Percentiles rank a stretch among this genome's conserved stretches.
Conservation (phyloP, 2,888 invertebrate species). For the Chaitophorus viminalis region DNA sequence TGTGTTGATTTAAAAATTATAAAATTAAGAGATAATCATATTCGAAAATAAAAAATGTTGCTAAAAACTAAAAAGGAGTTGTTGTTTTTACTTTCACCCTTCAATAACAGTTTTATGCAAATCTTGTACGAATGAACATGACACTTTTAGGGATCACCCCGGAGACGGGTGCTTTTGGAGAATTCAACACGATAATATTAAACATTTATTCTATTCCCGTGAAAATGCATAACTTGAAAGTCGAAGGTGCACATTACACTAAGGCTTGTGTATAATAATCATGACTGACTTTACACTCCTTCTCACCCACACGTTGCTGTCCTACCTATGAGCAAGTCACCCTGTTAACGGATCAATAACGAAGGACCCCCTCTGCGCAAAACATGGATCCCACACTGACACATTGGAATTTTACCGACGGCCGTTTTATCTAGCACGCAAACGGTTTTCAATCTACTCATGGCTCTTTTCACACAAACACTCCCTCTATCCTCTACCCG, state of each 20-base stretch:
- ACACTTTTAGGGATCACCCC: too few species aligned
- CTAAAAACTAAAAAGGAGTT: too few species aligned
- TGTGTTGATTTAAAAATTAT: too few species aligned
- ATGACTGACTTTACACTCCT: constrained; percentile 15
- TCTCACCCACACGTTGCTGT: not conserved
- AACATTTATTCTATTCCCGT: not conserved
- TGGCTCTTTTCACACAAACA: not conserved
- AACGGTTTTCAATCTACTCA: constrained; percentile 37
- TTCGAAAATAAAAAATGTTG: too few species aligned
- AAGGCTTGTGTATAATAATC: constrained; percentile 24
- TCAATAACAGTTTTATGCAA: too few species aligned
- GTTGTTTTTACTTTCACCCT: too few species aligned
- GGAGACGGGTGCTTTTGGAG: not conserved
- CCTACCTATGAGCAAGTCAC: constrained; percentile 16
- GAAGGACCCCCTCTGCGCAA: constrained; percentile 22
- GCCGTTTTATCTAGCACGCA: constrained; percentile 27
- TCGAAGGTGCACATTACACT: constrained; percentile 15
- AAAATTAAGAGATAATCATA: too few species aligned
- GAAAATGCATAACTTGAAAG: constrained; percentile 9
- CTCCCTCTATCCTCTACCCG: too few species aligned
- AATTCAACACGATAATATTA: not conserved
- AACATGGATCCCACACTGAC: constrained; percentile 19
- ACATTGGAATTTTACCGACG: constrained; percentile 34
- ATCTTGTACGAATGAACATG: too few species aligned
- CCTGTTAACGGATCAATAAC: constrained; percentile 52